Evolutionary conservation across 92 coral and sea anemone species (phyloP).

Genomic region (Umimayanthus chanpuru): DNA sequence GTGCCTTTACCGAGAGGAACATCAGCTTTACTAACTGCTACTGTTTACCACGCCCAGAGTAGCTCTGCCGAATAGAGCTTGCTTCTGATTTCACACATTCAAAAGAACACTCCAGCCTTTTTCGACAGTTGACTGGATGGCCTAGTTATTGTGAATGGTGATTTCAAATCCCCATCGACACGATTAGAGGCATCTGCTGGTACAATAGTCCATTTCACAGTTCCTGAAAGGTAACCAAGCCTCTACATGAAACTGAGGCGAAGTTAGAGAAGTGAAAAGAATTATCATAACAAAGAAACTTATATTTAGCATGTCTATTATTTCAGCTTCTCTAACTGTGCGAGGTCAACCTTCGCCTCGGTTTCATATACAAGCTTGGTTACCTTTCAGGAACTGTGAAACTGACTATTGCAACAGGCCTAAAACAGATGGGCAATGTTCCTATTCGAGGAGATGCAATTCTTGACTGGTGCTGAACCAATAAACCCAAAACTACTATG

Average conservation of each 20-base stretch:
- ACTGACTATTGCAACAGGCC: not conserved
- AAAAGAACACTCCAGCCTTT: conserved; percentile 28
- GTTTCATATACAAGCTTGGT: too few species aligned
- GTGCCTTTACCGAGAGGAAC: conserved; percentile 41
- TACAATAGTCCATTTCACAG: too few species aligned
- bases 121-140: conserved; percentile 16
- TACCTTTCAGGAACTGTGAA: too few species aligned
- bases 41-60: conserved; percentile 42
- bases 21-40: conserved; percentile 19
- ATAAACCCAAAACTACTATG: conserved; percentile 30
- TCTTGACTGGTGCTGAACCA: conserved; percentile 49
- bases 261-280: too few species aligned
- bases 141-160: conserved; percentile 15
- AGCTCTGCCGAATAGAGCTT: conserved; percentile 34
- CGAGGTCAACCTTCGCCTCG: too few species aligned
- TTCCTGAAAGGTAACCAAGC: conserved; percentile 31
- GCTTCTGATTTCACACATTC: conserved; percentile 38
- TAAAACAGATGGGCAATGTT: conserved; percentile 38
- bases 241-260: too few species aligned
- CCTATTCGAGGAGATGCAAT: conserved; percentile 18
- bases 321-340: too few species aligned
- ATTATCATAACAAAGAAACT: too few species aligned
- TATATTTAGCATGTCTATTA: too few species aligned
- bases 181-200: conserved; percentile 18
- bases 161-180: conserved; percentile 34